These are phyloP conservation scores for Podocnemis expansa DNA, from an alignment of 2,113 vertebrate species.

Conservation along the genomic window DNA sequence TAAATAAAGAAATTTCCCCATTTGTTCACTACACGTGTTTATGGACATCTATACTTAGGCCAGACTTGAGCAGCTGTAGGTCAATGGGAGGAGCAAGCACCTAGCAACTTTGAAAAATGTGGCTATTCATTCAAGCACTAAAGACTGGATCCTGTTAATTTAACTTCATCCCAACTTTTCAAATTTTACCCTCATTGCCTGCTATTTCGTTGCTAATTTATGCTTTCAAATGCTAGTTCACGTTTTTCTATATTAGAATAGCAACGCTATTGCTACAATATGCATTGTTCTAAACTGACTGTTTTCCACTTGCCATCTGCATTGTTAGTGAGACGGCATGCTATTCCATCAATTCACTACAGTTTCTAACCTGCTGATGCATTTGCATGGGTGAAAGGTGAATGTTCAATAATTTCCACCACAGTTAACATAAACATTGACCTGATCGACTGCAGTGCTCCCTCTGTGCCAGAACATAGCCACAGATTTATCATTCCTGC, in stretches of 20 bases:
- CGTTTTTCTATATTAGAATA: background rate
- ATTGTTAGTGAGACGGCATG: background rate
- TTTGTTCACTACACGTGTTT: background rate
- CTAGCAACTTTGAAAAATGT: background rate
- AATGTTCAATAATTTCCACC: constrained; percentile 58
- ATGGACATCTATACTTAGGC: background rate
- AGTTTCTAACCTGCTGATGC: constrained; percentile 42
- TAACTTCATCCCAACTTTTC: background rate
- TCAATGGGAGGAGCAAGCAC: background rate
- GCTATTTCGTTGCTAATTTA: background rate
- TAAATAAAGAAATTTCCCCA: background rate
- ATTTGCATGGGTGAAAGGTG: constrained; percentile 65
- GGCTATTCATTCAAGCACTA: fast-evolving
- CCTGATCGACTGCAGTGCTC: constrained; percentile 37
- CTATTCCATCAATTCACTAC: constrained; percentile 59
- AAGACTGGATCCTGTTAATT: background rate
- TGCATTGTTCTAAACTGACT: background rate
- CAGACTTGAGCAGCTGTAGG: background rate
- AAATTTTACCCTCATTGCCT: background rate
- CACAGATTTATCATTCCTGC: constrained; percentile 56
- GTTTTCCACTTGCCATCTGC: constrained; percentile 12
- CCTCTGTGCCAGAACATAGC: constrained; percentile 33
- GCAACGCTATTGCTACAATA: background rate
- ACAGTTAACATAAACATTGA: constrained; percentile 67
- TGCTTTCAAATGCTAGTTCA: background rate